A percentile compares a stretch with the other conserved stretches of the same genome.
phyloP scores from a whole-genome alignment of 37 sponge, comb jelly and placozoan species.

The Hexactinellida sp. region DNA sequence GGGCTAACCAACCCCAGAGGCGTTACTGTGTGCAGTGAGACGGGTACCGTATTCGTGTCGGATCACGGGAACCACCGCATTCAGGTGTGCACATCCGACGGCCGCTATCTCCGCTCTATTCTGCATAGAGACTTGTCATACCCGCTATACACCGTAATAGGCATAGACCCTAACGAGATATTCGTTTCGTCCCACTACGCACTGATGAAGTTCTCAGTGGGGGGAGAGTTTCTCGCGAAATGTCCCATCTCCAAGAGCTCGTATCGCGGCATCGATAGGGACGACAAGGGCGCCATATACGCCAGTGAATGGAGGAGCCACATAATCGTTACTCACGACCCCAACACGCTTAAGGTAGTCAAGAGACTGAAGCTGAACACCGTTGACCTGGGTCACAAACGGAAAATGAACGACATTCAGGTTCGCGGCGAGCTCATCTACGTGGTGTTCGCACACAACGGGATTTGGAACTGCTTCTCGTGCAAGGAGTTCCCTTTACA shows the following conservation, averaged over 20 bases:
- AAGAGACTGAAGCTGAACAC: neutral
- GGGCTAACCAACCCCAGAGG: neutral
- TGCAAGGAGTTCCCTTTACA: neutral
- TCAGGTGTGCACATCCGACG: neutral
- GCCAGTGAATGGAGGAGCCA: neutral
- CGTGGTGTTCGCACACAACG: neutral
- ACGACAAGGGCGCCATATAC: neutral
- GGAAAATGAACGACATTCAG: neutral
- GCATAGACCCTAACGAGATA: neutral
- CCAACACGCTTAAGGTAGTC: neutral
- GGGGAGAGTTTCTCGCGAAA: neutral
- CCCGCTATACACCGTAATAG: neutral
- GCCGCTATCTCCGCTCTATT: neutral
- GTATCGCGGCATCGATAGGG: neutral
- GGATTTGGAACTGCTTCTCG: neutral
- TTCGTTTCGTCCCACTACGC: slow-evolving; percentile 3
- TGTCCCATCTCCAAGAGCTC: neutral
- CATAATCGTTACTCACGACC: neutral
- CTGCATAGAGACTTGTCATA: neutral
- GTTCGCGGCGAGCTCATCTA: neutral
- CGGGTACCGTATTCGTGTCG: neutral
- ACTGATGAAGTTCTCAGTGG: neutral
- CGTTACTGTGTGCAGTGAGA: neutral
- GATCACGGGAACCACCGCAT: slow-evolving; percentile 12
- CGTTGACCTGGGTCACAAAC: neutral